Evolutionary conservation across 2,888 invertebrate species (phyloP), one percentile per base, ranked within the genome.

Genomic region (Steromphala cineraria): DNA sequence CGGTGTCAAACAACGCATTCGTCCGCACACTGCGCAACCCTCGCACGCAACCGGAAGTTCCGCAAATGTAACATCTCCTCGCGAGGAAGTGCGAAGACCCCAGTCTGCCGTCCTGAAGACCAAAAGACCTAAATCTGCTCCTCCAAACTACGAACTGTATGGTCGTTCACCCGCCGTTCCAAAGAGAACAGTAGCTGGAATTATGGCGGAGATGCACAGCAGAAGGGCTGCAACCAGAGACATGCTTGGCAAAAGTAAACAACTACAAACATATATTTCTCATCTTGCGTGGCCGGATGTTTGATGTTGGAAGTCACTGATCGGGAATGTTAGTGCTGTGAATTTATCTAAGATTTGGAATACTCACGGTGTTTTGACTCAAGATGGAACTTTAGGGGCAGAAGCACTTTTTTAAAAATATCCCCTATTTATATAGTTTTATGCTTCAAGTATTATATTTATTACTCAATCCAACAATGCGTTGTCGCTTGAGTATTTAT

Each of bases 191-290:
- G 80, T 80, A 15, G 80, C 80, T 13, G 80, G 80, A 0, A 80
- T 80, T 19, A 75, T 80, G 46, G 80, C 80, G 7, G 80, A 80
- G 46, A 55, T 80, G 31, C 21, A 80, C 4, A 80, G 56, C 46
- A 36, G 80, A n/a, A 52, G 80, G 5, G 74, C 80, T 8, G 74
- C 74, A 15, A 80, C 80, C 46, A 53, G 80, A 4, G 36, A 21
- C 1, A 52, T 75, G 74, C 19, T 80, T 13, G 40, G 53, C 40
- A 53, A 75, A 24, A 74, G 74, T 46, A 74, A 53, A 15, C n/a
- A 55, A 21, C 53, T 80, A 5, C 52, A 80, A 31, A 56, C 75
- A 21, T 55, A 75, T 21, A 71, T 80, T 8, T 56, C 71, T 19
- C 53, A 55, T 15, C 53, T 77, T 10, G 31, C 24, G 17, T 31